Base-by-base conservation (phyloP, 2,888 invertebrate genomes). In the Andricus quercusramuli region DNA sequence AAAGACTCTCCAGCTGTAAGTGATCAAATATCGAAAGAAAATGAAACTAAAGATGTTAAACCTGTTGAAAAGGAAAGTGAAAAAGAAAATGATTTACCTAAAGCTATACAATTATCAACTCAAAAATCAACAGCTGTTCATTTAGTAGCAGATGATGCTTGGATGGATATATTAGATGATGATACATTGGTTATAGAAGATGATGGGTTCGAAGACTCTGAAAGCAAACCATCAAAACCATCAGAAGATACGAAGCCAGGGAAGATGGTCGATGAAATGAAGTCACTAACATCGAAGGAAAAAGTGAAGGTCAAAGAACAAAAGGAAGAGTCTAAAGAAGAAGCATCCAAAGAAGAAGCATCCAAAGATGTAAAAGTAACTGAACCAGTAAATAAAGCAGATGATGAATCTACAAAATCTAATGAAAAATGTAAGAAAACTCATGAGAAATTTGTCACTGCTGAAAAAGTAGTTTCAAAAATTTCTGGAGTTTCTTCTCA, bases 151-250 rank as follows among this genome's bases (percentile, higher is more conserved):
- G 84, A 85, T 64, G 86, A 85, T 68, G 80, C 87, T 11, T 90
- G 89, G 90, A 87, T 91, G 87, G 85, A 83, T 84, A 83, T 89
- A 62, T 84, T 91, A 64, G 90, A 91, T 66, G 90, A 91, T 77
- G 87, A 89, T 62, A 84, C 56, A 13, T 15, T 91, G 65, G 80
- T 82, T 4, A 86, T 91, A 67, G 87, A 89, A 51, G 89, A 88
- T 80, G 89, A n/a, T 74, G 74, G n/a, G 29, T 51, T 56, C 2
- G 56, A 74, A n/a, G 74, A 56, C 13, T 74, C 51, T n/a, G 56
- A 74, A 74, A 29, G 13, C n/a, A 20, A 32, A 13, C 8, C 56
- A 20, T 5, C 5, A 51, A 74, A 11, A 47, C 22, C 13, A n/a
- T 20, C 56, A n/a, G 2, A 37, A 13, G 56, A 29, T 20, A 29